phyloP scores from a whole-genome alignment of 2,797 vertebrate genomes.

The Phalloptychus januarius region DNA sequence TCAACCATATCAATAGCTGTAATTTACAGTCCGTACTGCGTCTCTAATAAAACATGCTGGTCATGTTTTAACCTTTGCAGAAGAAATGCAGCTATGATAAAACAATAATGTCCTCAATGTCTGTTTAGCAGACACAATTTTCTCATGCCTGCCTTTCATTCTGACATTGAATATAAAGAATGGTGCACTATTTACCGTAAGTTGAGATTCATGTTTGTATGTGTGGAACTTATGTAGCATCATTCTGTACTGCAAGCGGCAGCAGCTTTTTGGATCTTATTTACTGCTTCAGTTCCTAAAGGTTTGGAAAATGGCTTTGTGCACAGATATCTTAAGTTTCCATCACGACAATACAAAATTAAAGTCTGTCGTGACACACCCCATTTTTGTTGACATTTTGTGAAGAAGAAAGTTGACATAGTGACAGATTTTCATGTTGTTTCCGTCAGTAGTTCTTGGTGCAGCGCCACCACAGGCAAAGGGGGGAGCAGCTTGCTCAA shows the following conservation, averaged over 20 bases:
- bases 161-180: not conserved
- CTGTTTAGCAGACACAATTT: not conserved
- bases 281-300: not conserved
- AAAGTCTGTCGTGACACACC: too few relatives aligned
- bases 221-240: not conserved
- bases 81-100: not conserved
- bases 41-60: not conserved
- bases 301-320: not conserved
- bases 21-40: not conserved
- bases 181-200: not conserved
- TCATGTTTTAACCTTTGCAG: not conserved
- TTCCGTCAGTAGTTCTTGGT: too few relatives aligned
- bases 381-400: too few relatives aligned
- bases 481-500: too few relatives aligned
- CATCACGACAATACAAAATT: not conserved
- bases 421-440: too few relatives aligned
- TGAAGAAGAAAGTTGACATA: too few relatives aligned
- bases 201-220: not conserved
- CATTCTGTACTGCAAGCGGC: not conserved
- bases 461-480: too few relatives aligned
- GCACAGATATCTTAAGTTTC: not conserved
- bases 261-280: not conserved
- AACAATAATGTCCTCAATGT: not conserved
- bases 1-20: not conserved
- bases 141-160: not conserved